Evolutionary conservation across 2,797 vertebrate genomes (phyloP), one percentile per base, ranked within the genome.

Genomic region (Natrix natrix): DNA sequence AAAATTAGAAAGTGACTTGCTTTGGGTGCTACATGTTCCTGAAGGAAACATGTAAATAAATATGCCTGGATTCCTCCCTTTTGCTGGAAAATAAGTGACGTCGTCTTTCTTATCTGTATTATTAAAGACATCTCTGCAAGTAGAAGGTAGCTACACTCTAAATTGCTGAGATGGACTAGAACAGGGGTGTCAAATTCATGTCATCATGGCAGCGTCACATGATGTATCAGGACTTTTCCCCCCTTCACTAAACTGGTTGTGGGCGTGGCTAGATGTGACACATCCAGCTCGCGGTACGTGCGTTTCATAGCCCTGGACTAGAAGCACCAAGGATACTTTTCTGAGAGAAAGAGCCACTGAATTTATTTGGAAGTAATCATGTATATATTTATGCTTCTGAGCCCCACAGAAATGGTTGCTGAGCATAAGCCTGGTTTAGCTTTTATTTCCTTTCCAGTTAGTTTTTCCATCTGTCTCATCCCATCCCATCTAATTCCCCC

Each of bases 271-370:
- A 59, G 57, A 20, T 6, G 0, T 59, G 57, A 22, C 6, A 17
- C 57, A 59, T 22, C 57, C 1, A 0, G 55, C 55, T 12, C 1
- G 2, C 4, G 13, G 17, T 5, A 17, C 0, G 1, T 5, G 6
- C 1, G 57, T 59, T 59, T 59, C 17, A 59, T 17, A 59, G 22
- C 59, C 8, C 59, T 78, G 32, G 16, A 43, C 3, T 78, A 43
- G 37, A 78, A 78, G 37, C 37, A 78, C 8, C 37, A 78, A 24
- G 20, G 74, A 78, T 78, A 3, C 17, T 43, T 43, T 78, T 78
- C 32, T 78, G 74, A 43, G 37, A 78, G 17, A 20, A 78, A 78
- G 74, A 48, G 4, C 74, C 74, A 78, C 20, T 43, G 37, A 24
- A 78, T 78, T 78, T 78, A 43, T 0, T 78, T 78, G 37, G 74